Percentiles rank a stretch among this genome's conserved stretches.
These are phyloP conservation scores for Drosophila melanocephala DNA, from an alignment of 2,888 invertebrate species.

Conservation along the genomic window DNA sequence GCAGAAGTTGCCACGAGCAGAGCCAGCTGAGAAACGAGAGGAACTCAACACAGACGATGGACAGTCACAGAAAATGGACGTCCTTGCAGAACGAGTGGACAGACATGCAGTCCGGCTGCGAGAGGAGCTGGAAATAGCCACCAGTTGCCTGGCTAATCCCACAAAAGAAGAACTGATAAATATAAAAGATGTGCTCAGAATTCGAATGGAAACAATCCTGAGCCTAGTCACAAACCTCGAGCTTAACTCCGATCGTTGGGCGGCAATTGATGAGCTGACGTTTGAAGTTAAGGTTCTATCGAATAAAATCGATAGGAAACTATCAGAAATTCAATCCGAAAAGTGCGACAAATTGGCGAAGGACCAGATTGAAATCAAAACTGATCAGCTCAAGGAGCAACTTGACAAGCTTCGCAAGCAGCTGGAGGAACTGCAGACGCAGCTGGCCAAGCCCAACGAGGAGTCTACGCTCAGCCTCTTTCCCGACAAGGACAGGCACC, in stretches of 20 bases:
- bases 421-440: background rate
- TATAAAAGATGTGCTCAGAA: background rate
- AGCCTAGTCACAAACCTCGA: background rate
- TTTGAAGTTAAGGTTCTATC: background rate
- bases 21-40: background rate
- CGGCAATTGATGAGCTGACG: background rate
- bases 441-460: background rate
- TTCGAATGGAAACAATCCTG: background rate
- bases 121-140: background rate
- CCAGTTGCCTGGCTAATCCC: background rate
- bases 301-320: background rate
- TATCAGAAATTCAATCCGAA: background rate
- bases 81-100: background rate
- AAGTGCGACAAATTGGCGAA: background rate
- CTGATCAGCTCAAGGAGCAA: background rate
- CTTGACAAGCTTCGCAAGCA: background rate
- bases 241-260: background rate
- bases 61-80: background rate
- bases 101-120: background rate
- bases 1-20: background rate
- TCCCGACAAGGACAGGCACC: rapidly evolving
- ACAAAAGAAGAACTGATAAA: background rate
- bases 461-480: background rate
- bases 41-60: background rate
- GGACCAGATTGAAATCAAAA: background rate